Base-by-base conservation (phyloP, 2,888 invertebrate genomes). In the Mellilla xanthometata region DNA sequence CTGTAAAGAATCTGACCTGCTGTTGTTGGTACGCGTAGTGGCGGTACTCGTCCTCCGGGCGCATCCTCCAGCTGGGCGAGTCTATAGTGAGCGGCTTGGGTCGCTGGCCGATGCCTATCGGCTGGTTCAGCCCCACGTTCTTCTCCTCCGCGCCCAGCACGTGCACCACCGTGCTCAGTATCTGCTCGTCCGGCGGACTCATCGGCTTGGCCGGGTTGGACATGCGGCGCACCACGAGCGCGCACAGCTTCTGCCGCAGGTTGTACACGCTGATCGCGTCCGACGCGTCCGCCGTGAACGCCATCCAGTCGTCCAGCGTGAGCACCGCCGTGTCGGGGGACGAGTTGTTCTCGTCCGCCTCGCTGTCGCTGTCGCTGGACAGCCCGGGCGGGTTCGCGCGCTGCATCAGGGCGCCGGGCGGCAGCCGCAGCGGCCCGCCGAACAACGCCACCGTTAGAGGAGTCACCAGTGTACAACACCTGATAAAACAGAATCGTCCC, bases 401-500 rank as follows among this genome's bases (percentile, higher is more conserved):
- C 51, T 88, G 88, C 0, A 84, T 79, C 0, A 91, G 43, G 0
- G 90, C 87, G 0, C 80, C 84, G 1, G 75, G 54, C 0, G 93
- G 91, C 43, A 95, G 76, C 32, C 94, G 73, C 19, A 93, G 72
- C 0, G 95, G 94, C 0, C 96, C 96, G 8, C 94, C 93, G 60
- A 96, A 94, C 22, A 98, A 65, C 0, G 95, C 93, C 39, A 98
- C 93, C 0, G 96, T 94, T 10, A 97, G 70, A 0, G 97, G 93
- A 6, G 96, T 94, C 0, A 98, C 92, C 4, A 95, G 77, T 0
- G 98, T 97, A 47, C 94, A 95, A 56, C 95, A 95, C 30, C 94
- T 92, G 1, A 96, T 92, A 67, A 94, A 93, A 49, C 95, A 94
- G 39, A 93, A 88, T 10, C 92, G 88, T 0, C 93, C 92, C 0